These are phyloP conservation scores for Neomorphus geoffroyi DNA, from an alignment of 2,797 vertebrate genomes.

Conservation along the genomic window DNA sequence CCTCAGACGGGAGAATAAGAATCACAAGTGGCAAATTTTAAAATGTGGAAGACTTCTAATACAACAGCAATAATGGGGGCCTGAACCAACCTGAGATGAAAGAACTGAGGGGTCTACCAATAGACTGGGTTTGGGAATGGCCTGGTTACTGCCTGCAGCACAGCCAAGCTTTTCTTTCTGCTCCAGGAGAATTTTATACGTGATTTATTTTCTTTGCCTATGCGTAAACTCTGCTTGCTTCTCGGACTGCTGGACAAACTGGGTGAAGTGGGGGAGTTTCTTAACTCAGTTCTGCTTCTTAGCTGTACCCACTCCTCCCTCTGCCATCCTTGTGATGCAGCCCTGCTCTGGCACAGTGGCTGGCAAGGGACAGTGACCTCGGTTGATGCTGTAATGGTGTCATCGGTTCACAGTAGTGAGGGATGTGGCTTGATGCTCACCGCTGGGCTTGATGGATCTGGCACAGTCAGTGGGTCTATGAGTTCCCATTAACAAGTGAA, in stretches of 20 bases:
- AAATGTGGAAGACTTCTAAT: slow-evolving; percentile 64
- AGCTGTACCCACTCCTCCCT: not conserved
- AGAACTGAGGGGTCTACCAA: slow-evolving; percentile 1
- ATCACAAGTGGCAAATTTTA: slow-evolving; percentile 72
- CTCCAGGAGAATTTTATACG: not conserved
- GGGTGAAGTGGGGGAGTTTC: not conserved
- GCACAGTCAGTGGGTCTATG: too few relatives aligned
- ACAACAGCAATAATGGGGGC: slow-evolving; percentile 48
- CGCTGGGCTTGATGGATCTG: not conserved
- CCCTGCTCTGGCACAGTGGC: rapidly evolving
- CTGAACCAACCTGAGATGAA: slow-evolving; percentile 57
- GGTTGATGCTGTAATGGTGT: not conserved
- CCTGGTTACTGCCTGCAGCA: not conserved
- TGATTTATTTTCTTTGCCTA: not conserved
- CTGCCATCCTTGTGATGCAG: not conserved
- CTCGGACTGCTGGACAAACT: not conserved
- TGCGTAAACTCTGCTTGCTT: not conserved
- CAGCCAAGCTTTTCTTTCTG: not conserved
- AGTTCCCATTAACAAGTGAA: not conserved
- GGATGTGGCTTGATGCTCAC: not conserved
- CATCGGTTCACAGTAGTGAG: rapidly evolving
- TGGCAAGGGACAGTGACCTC: not conserved
- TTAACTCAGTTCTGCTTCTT: not conserved
- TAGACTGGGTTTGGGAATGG: slow-evolving; percentile 33
- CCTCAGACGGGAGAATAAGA: slow-evolving; percentile 75